Conservation (phyloP, 2,797 vertebrate genomes). For the Oryzias sinensis region DNA sequence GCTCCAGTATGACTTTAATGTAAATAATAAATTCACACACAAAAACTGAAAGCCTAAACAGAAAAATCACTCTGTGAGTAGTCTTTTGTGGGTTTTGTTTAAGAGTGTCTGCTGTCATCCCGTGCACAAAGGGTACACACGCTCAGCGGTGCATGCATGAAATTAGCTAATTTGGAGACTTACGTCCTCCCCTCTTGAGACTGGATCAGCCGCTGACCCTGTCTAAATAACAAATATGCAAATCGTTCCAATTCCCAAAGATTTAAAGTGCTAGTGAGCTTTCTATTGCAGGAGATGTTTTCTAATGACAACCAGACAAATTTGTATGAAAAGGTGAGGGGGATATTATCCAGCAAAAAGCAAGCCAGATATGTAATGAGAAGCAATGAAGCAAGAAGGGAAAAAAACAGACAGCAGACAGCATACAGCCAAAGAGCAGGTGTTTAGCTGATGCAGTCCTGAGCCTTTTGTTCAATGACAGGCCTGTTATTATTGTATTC, state of each 20-base stretch:
- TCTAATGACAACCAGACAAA: conserved; percentile 1
- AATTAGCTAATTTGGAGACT: conserved; percentile 1
- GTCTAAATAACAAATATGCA: conserved; percentile 9
- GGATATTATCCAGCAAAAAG: conserved; percentile 6
- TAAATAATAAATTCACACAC: not conserved
- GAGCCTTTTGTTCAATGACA: conserved; percentile 27
- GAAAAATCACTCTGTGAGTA: conserved; percentile 2
- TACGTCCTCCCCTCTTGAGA: not conserved
- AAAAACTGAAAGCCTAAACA: not conserved
- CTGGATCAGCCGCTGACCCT: not conserved
- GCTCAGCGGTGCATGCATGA: conserved; percentile 12
- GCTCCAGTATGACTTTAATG: not conserved
- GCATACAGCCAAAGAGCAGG: conserved; percentile 24
- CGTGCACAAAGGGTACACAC: conserved; percentile 34
- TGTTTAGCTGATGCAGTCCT: conserved; percentile 35
- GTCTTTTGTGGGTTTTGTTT: conserved; percentile 9
- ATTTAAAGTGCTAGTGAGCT: conserved; percentile 7
- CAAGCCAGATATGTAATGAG: conserved; percentile 29
- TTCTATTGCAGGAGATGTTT: conserved; percentile 13
- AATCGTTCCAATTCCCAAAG: conserved; percentile 8
- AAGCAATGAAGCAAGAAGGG: conserved; percentile 8
- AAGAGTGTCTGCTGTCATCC: conserved; percentile 32
- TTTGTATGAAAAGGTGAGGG: conserved; percentile 9
- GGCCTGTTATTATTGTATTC: conserved; percentile 17
- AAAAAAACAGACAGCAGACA: conserved; percentile 6